A percentile compares a stretch with the other conserved stretches of the same genome.
Evolutionary conservation across 2,888 invertebrate genomes (phyloP).

Genomic region (Strigamia maritima): DNA sequence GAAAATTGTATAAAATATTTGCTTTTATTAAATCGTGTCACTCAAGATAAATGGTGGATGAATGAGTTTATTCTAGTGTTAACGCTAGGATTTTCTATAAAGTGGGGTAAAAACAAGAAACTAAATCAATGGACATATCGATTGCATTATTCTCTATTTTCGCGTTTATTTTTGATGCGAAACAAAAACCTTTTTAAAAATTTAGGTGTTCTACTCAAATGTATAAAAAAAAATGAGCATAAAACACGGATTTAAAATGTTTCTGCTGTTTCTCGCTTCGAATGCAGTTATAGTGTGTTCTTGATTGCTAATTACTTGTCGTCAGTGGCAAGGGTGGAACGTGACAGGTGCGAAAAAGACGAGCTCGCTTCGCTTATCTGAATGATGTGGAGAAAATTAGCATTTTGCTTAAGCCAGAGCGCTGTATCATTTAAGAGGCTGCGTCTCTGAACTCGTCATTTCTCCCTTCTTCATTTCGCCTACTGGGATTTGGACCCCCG

Average conservation of each 20-base stretch:
- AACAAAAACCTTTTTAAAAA: too few relatives aligned
- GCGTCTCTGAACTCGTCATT: not conserved
- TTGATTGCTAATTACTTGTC: conserved; percentile 25
- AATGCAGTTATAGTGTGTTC: not conserved
- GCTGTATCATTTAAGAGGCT: not conserved
- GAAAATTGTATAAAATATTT: conserved; percentile 26
- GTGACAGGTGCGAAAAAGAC: not conserved
- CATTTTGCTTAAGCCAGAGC: not conserved
- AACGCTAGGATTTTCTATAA: not conserved
- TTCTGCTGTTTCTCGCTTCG: not conserved
- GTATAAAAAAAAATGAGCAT: not conserved
- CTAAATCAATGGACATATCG: too few relatives aligned
- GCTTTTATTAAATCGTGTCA: conserved; percentile 13
- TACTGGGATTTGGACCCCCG: not conserved
- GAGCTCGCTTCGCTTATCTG: conserved; percentile 21
- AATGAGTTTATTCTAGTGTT: conserved; percentile 7
- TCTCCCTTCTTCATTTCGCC: not conserved
- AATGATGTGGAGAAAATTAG: conserved; percentile 22
- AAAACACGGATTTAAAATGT: not conserved
- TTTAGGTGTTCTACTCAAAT: too few relatives aligned
- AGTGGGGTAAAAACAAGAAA: not conserved
- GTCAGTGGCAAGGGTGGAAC: not conserved
- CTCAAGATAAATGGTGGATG: conserved; percentile 1
- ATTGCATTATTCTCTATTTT: too few relatives aligned
- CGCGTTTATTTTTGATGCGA: too few relatives aligned